Conservation (phyloP, 2,888 invertebrate species). For the Polyommatus iphigenia region DNA sequence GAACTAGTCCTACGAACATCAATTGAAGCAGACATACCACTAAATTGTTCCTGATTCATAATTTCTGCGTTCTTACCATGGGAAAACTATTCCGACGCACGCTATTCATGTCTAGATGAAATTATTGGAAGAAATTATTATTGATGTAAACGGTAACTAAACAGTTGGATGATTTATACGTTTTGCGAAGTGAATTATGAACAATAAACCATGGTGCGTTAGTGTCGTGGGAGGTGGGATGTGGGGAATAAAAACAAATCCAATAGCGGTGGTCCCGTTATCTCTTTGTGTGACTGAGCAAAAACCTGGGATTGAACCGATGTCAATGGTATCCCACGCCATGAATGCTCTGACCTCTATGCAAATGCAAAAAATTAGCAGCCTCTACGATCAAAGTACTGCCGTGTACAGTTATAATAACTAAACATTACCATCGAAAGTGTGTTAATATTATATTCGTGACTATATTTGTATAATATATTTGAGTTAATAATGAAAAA, state of each 20-base stretch:
- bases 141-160: conserved; percentile 13
- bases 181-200: conserved; percentile 9
- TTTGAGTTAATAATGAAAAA: not conserved
- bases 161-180: not conserved
- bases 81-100: conserved; percentile 22
- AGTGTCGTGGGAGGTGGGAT: not conserved
- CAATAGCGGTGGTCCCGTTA: conserved; percentile 48
- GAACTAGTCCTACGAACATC: not conserved
- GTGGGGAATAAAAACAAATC: conserved; percentile 45
- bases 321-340: conserved; percentile 63
- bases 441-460: conserved; percentile 15
- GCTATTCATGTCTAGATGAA: conserved; percentile 28
- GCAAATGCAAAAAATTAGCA: conserved; percentile 45
- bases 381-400: conserved; percentile 30
- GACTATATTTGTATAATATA: not conserved
- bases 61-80: conserved; percentile 20
- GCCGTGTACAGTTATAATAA: conserved; percentile 22
- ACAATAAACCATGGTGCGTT: conserved; percentile 8
- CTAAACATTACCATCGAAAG: not conserved
- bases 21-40: conserved; percentile 24
- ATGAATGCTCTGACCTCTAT: conserved; percentile 55
- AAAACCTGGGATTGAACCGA: conserved; percentile 50
- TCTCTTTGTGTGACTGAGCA: conserved; percentile 44
- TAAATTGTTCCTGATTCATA: conserved; percentile 21
- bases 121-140: conserved; percentile 12